phyloP scores from a whole-genome alignment of 2,888 invertebrate genomes.

The Pimpla rufipes region DNA sequence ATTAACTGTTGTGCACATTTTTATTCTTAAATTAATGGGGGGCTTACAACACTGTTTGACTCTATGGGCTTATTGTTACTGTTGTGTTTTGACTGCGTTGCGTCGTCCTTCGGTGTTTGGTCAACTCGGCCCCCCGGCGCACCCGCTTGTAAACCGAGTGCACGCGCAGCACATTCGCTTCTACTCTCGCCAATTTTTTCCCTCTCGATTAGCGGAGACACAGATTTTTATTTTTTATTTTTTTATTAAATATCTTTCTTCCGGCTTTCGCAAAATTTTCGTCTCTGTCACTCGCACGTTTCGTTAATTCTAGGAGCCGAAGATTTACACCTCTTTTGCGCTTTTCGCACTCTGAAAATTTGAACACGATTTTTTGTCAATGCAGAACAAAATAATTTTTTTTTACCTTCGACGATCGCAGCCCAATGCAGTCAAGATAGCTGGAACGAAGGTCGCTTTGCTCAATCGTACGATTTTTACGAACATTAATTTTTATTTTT shows the following conservation, averaged over 20 bases:
- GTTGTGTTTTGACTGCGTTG: conserved; percentile 64
- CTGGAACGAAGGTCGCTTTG: conserved; percentile 30
- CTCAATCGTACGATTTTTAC: conserved; percentile 6
- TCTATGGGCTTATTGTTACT: conserved; percentile 49
- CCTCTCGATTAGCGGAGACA: neutral
- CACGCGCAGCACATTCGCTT: conserved; percentile 34
- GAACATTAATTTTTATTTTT: neutral
- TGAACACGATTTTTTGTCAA: neutral
- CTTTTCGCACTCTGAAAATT: neutral
- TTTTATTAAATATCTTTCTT: neutral
- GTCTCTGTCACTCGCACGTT: neutral
- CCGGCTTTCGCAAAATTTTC: neutral
- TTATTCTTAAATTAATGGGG: too few species aligned
- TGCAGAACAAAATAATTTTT: neutral
- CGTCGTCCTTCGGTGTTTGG: conserved; percentile 60
- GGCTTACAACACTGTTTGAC: too few species aligned
- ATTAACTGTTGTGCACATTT: too few species aligned
- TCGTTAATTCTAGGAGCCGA: neutral
- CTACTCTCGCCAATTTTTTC: conserved; percentile 16
- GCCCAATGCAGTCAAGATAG: conserved; percentile 62
- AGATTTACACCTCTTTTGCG: too few species aligned
- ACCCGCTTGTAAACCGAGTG: conserved; percentile 27
- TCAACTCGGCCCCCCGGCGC: conserved; percentile 12
- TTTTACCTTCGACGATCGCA: conserved; percentile 55
- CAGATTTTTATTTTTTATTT: neutral